Conservation (phyloP, 2,113 vertebrate species). For the Plectropomus leopardus region DNA sequence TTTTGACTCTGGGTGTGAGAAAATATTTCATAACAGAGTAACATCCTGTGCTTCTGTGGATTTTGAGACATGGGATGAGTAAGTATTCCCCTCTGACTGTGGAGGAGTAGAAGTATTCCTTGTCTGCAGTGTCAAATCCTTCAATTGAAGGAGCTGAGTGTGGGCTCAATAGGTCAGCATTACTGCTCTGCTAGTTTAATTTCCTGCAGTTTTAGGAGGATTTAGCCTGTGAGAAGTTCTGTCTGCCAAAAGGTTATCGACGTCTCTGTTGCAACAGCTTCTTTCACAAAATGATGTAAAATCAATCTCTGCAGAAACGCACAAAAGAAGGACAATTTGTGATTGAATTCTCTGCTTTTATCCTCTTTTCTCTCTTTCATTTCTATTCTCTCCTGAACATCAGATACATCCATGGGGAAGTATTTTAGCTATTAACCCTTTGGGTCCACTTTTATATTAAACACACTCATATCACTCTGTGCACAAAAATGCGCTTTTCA, state of each 20-base stretch:
- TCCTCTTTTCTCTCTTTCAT: background rate
- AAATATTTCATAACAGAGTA: background rate
- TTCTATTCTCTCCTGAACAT: background rate
- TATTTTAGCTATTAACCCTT: background rate
- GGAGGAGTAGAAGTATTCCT: background rate
- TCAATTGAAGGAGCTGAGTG: background rate
- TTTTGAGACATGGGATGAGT: background rate
- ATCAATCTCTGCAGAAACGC: constrained; percentile 31
- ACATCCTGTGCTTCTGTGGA: background rate
- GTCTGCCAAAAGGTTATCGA: constrained; percentile 33
- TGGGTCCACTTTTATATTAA: too few species aligned
- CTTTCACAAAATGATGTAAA: constrained; percentile 20
- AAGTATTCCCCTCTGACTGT: background rate
- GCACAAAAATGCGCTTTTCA: too few species aligned
- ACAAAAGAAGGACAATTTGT: background rate
- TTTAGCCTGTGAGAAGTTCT: background rate
- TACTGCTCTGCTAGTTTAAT: constrained; percentile 25
- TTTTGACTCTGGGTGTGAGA: background rate
- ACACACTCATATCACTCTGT: too few species aligned
- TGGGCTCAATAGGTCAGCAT: constrained; percentile 5
- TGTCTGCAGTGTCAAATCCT: background rate
- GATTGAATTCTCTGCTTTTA: background rate
- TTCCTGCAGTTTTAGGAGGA: constrained; percentile 48
- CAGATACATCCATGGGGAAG: background rate
- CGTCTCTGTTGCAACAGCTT: background rate